Conservation (phyloP, 2,797 vertebrate species). For the Coregonus sp. region DNA sequence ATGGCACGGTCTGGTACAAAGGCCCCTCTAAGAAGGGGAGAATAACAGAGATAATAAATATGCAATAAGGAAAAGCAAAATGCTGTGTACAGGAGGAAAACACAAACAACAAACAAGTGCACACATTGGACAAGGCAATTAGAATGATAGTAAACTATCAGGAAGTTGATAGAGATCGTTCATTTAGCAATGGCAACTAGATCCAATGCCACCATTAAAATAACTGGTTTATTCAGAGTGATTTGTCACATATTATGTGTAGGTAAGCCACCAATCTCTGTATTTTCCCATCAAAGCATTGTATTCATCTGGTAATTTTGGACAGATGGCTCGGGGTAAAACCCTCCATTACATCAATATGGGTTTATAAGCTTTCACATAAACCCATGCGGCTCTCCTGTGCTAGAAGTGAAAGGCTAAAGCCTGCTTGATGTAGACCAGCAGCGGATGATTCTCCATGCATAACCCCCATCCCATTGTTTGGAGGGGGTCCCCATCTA, state of each 20-base stretch:
- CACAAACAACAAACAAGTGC: no score
- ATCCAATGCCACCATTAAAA: not conserved
- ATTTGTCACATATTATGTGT: no score
- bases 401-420: constrained; percentile 49
- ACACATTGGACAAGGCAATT: no score
- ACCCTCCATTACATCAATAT: constrained; percentile 59
- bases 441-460: constrained; percentile 49
- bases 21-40: no score
- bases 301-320: constrained; percentile 45
- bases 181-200: not conserved
- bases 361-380: constrained; percentile 63
- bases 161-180: no score
- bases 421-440: constrained; percentile 46
- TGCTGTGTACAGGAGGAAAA: no score
- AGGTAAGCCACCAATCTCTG: not conserved
- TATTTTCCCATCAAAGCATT: constrained; percentile 7
- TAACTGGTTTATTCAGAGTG: not conserved
- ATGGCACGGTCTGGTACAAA: no score
- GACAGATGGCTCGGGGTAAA: constrained; percentile 63
- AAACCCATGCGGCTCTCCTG: constrained; percentile 12
- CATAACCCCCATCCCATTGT: constrained; percentile 51
- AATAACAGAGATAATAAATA: no score
- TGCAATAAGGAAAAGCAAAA: no score
- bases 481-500: constrained; percentile 56
- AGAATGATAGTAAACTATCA: no score